Evolutionary conservation across 2,888 invertebrate species (phyloP).

Genomic region (Autographa pulchrina): DNA sequence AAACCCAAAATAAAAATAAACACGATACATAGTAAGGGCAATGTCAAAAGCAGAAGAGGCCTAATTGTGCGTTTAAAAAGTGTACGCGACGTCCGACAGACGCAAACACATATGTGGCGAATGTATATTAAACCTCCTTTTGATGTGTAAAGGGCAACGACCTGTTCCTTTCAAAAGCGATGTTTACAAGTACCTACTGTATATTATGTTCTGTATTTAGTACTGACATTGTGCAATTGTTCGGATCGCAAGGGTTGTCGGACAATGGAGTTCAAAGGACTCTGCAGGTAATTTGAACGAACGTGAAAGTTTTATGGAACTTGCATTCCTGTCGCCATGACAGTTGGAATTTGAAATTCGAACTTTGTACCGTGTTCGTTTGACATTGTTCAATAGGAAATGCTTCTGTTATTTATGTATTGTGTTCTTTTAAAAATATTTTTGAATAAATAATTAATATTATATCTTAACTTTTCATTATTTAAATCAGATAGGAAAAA

Average conservation of each 20-base stretch:
- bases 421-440: background rate
- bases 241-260: conserved; percentile 32
- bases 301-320: conserved; percentile 33
- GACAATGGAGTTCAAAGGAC: conserved; percentile 49
- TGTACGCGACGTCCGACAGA: conserved; percentile 69
- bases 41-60: conserved; percentile 79
- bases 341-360: background rate
- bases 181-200: conserved; percentile 29
- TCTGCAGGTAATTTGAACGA: conserved; percentile 41
- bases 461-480: too few species aligned
- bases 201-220: conserved; percentile 50
- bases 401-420: background rate
- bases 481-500: too few species aligned
- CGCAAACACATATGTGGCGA: conserved; percentile 60
- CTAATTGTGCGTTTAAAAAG: conserved; percentile 83
- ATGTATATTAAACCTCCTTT: conserved; percentile 61
- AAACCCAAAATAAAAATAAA: background rate
- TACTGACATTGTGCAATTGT: conserved; percentile 50
- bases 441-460: too few species aligned
- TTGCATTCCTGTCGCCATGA: conserved; percentile 9
- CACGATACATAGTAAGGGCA: conserved; percentile 64
- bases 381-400: background rate
- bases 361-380: conserved; percentile 7
- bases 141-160: conserved; percentile 69
- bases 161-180: conserved; percentile 50